A percentile compares a stretch with the other conserved stretches of the same genome.
These are phyloP conservation scores for Neogale vison DNA, from an alignment of 2,113 vertebrate species.

Conservation along the genomic window DNA sequence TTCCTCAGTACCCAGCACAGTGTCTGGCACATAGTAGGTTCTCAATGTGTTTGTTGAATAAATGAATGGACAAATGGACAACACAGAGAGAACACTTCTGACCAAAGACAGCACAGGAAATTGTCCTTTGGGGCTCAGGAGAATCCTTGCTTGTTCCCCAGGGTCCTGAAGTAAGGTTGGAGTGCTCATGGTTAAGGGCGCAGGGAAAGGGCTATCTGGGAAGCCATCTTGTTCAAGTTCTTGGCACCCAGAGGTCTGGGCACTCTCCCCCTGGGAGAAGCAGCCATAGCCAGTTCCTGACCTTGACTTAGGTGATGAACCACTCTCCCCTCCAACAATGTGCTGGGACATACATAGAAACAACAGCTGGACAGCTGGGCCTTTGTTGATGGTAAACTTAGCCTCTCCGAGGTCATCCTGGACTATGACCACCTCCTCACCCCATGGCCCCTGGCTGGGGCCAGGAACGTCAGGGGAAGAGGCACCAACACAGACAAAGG, in stretches of 20 bases:
- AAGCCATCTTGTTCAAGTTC: not conserved
- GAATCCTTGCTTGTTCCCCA: too few relatives aligned
- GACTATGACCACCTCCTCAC: not conserved
- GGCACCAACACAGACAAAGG: not conserved
- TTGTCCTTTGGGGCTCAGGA: not conserved
- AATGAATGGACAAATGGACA: too few relatives aligned
- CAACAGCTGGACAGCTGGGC: conserved; percentile 77
- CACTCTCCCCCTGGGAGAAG: not conserved
- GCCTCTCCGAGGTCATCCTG: conserved; percentile 45
- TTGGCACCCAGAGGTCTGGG: not conserved
- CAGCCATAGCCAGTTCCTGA: fast-evolving
- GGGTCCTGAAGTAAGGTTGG: not conserved
- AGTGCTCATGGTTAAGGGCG: not conserved
- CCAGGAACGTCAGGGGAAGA: not conserved
- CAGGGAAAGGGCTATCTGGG: too few relatives aligned
- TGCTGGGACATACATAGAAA: conserved; percentile 69
- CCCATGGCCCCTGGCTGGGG: not conserved
- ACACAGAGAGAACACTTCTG: not conserved
- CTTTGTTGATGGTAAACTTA: conserved; percentile 65
- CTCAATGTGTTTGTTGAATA: not conserved
- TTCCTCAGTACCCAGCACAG: fast-evolving
- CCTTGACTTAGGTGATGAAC: conserved; percentile 57
- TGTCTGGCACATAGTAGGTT: not conserved
- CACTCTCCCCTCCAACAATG: conserved; percentile 51
- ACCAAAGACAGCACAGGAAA: not conserved